Evolutionary conservation across 1,140 invertebrate species (phyloP).

Genomic region (Drosophila biarmipes): DNA sequence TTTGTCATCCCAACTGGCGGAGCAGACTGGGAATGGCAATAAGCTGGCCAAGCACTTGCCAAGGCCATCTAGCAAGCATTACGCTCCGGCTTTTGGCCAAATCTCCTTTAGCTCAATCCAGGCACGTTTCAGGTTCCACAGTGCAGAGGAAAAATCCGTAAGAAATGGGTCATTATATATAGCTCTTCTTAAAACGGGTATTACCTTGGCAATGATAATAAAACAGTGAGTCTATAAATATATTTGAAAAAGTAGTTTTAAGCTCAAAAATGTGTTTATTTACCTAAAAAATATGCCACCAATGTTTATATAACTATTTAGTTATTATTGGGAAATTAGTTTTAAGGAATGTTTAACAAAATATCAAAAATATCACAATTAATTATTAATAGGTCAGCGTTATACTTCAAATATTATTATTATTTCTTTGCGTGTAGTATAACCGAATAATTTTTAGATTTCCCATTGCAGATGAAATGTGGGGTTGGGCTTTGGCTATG

Average conservation of each 20-base stretch:
- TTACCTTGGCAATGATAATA: background rate
- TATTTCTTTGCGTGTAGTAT: too few species aligned
- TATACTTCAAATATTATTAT: too few species aligned
- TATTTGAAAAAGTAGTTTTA: too few species aligned
- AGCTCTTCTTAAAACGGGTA: background rate
- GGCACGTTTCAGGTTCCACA: constrained; percentile 19
- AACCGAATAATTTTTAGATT: background rate
- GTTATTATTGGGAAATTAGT: too few species aligned
- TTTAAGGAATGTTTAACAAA: too few species aligned
- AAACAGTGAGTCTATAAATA: too few species aligned
- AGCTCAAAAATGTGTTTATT: too few species aligned
- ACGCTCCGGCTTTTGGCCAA: constrained; percentile 17
- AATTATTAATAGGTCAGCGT: too few species aligned
- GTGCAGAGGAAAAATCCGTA: background rate
- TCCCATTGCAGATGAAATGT: background rate
- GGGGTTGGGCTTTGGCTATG: background rate
- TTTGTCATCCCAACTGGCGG: constrained; percentile 13
- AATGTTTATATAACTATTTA: too few species aligned
- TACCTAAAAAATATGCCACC: too few species aligned
- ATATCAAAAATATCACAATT: too few species aligned
- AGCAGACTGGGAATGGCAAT: constrained; percentile 6
- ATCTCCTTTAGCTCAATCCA: constrained; percentile 35
- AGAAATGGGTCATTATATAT: background rate
- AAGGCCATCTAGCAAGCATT: constrained; percentile 35
- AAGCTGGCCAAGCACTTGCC: constrained; percentile 26